Conservation (phyloP, 2,888 invertebrate genomes). For the Andrena fulva region DNA sequence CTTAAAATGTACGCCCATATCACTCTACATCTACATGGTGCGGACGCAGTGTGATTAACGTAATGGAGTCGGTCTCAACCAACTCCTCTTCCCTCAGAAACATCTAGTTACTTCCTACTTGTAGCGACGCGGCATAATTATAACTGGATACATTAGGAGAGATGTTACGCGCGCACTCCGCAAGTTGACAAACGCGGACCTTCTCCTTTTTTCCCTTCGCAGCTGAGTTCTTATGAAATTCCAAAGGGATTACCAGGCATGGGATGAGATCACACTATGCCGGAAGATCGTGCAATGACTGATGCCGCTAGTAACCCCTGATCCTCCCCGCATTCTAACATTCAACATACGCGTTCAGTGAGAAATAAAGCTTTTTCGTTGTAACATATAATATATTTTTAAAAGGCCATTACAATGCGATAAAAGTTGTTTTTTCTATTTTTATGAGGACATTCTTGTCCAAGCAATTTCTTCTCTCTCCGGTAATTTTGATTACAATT, state of each 20-base stretch:
- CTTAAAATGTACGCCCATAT: too few species aligned
- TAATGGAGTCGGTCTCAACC: background rate
- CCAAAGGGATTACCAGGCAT: conserved; percentile 54
- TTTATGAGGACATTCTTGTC: too few species aligned
- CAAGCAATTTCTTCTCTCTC: too few species aligned
- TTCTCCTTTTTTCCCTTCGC: conserved; percentile 18
- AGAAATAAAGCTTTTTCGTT: background rate
- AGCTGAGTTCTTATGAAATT: conserved; percentile 42
- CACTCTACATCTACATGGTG: background rate
- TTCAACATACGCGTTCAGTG: background rate
- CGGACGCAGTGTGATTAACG: too few species aligned
- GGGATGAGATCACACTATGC: conserved; percentile 42
- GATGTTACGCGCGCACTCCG: conserved; percentile 8
- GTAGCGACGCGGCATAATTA: conserved; percentile 5
- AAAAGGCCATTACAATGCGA: too few species aligned
- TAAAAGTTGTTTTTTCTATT: too few species aligned
- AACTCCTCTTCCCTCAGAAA: too few species aligned
- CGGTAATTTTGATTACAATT: too few species aligned
- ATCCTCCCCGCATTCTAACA: background rate
- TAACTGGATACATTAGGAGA: conserved; percentile 28
- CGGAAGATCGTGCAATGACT: conserved; percentile 32
- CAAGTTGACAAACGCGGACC: conserved; percentile 33
- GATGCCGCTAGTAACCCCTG: conserved; percentile 1
- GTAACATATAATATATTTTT: too few species aligned
- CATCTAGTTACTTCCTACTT: background rate